Conservation (phyloP, 2,113 vertebrate genomes). For the Cebidichthys violaceus region DNA sequence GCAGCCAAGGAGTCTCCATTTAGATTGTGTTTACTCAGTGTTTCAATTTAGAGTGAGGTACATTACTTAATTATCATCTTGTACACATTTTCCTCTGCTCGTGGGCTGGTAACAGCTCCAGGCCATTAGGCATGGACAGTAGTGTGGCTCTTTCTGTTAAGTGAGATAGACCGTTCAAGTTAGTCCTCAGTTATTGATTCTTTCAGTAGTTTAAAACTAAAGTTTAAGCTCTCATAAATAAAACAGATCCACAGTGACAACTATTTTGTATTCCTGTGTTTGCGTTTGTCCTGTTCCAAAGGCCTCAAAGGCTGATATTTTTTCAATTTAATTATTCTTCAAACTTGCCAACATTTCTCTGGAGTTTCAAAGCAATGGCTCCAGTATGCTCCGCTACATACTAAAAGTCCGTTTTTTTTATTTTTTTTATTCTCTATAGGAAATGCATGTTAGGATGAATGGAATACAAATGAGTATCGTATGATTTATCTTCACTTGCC, state of each 20-base stretch:
- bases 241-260: conserved; percentile 7
- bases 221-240: conserved; percentile 42
- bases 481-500: conserved; percentile 43
- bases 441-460: conserved; percentile 42
- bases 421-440: background rate
- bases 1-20: conserved; percentile 17
- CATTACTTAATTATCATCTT: conserved; percentile 45
- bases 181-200: conserved; percentile 41
- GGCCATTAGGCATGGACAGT: conserved; percentile 21
- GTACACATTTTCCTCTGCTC: conserved; percentile 11
- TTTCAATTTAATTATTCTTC: conserved; percentile 38
- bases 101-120: conserved; percentile 39
- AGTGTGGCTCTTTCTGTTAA: conserved; percentile 32
- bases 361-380: conserved; percentile 5
- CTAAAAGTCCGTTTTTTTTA: background rate
- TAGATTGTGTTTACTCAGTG: conserved; percentile 25
- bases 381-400: conserved; percentile 15
- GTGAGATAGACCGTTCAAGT: conserved; percentile 36
- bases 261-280: conserved; percentile 34
- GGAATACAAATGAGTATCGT: conserved; percentile 64
- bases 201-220: conserved; percentile 39
- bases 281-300: conserved; percentile 18
- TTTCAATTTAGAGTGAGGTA: conserved; percentile 28
- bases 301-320: conserved; percentile 19
- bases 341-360: conserved; percentile 38